Conservation (phyloP, 2,888 invertebrate genomes). For the Noctua comes region DNA sequence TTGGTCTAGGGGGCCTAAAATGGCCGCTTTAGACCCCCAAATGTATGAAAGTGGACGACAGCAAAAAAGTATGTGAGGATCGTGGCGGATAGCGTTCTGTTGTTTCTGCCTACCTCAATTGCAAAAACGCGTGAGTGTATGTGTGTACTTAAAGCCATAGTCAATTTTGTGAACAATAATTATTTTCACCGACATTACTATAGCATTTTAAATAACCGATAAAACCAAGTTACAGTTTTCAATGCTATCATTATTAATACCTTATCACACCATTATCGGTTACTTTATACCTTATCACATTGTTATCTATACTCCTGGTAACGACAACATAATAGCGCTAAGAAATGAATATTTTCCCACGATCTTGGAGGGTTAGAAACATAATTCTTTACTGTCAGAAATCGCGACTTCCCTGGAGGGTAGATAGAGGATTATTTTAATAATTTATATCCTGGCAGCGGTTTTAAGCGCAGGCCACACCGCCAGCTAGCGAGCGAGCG, state of each 20-base stretch:
- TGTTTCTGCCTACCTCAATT: neutral
- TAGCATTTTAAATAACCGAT: slow-evolving; percentile 12
- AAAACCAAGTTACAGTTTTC: slow-evolving; percentile 34
- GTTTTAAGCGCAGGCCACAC: neutral
- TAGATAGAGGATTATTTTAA: slow-evolving; percentile 18
- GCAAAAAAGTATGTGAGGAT: neutral
- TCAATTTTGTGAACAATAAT: neutral
- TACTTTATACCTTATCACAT: slow-evolving; percentile 35
- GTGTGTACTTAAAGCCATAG: neutral
- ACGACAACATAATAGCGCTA: slow-evolving; percentile 18
- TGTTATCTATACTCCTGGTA: slow-evolving; percentile 31
- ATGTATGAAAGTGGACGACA: neutral
- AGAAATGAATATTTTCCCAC: slow-evolving; percentile 52
- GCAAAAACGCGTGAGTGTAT: neutral
- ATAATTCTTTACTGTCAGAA: slow-evolving; percentile 27
- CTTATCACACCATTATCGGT: slow-evolving; percentile 51
- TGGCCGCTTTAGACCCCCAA: neutral
- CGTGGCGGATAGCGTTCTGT: neutral
- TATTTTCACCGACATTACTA: neutral
- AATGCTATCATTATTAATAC: neutral
- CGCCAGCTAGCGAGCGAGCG: too few species aligned
- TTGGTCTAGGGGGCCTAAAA: too few species aligned
- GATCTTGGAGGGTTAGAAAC: slow-evolving; percentile 23
- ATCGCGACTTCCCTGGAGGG: slow-evolving; percentile 21
- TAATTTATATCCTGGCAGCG: slow-evolving; percentile 37